phyloP scores from a whole-genome alignment of 2,113 vertebrate genomes.

The Pelecanus crispus region DNA sequence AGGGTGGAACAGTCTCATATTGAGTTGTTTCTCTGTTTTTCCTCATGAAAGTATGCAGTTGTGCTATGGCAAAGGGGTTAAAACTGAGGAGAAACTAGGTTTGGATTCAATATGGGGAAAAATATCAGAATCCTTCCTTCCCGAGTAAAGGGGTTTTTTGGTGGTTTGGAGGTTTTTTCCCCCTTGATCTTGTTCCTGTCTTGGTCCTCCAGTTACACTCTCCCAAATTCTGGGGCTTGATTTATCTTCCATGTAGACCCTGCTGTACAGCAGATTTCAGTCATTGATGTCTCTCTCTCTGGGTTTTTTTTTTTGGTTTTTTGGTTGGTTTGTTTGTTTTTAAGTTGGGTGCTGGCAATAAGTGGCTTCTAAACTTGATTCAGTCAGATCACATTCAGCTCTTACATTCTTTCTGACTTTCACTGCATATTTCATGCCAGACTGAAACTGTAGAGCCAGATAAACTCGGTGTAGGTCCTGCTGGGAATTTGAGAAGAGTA shows the following conservation, averaged over 20 bases:
- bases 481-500: not conserved
- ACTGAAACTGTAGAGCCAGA: not conserved
- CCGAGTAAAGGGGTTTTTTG: not conserved
- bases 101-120: not conserved
- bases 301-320: not conserved
- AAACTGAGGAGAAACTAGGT: not conserved
- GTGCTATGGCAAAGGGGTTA: not conserved
- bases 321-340: no score
- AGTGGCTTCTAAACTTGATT: not conserved
- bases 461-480: not conserved
- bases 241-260: not conserved
- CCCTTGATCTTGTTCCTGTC: not conserved
- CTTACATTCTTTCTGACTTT: not conserved
- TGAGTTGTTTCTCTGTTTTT: not conserved
- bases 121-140: not conserved
- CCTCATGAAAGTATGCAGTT: not conserved
- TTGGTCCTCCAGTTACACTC: not conserved
- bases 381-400: not conserved
- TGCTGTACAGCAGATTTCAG: not conserved
- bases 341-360: not conserved
- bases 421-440: not conserved
- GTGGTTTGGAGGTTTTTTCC: not conserved
- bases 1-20: fast-evolving
- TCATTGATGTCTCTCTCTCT: no score
- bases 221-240: not conserved